Evolutionary conservation across 2,113 vertebrate species (phyloP).

Genomic region (Ellobius talpinus): DNA sequence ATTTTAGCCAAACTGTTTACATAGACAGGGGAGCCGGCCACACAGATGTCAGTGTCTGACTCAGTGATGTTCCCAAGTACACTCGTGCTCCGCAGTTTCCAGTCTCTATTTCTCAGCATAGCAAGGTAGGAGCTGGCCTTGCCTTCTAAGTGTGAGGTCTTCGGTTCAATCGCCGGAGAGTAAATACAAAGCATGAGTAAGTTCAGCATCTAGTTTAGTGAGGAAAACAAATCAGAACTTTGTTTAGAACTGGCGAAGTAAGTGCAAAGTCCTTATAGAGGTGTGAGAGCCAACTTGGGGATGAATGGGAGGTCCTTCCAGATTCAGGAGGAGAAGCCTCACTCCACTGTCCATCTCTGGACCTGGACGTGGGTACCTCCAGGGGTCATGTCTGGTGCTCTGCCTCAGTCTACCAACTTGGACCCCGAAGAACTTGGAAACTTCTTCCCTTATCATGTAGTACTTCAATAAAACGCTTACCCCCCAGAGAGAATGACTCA

Average conservation of each 20-base stretch:
- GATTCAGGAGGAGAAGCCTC: accelerated
- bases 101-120: not conserved
- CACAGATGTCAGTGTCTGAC: not conserved
- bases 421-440: not conserved
- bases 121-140: not conserved
- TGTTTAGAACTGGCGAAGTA: not conserved
- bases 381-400: accelerated
- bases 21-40: not conserved
- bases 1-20: not conserved
- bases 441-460: not conserved
- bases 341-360: no score
- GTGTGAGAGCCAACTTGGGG: not conserved
- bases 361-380: accelerated
- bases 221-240: not conserved
- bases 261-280: not conserved
- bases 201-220: not conserved
- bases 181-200: not conserved
- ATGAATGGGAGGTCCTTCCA: not conserved
- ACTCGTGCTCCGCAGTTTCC: not conserved
- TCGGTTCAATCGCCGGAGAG: not conserved
- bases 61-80: not conserved
- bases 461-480: not conserved
- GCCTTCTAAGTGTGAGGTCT: not conserved
- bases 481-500: not conserved
- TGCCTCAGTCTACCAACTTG: no score